Evolutionary conservation across 1,140 invertebrate genomes (phyloP).

Genomic region (Drosophila ercepeae): DNA sequence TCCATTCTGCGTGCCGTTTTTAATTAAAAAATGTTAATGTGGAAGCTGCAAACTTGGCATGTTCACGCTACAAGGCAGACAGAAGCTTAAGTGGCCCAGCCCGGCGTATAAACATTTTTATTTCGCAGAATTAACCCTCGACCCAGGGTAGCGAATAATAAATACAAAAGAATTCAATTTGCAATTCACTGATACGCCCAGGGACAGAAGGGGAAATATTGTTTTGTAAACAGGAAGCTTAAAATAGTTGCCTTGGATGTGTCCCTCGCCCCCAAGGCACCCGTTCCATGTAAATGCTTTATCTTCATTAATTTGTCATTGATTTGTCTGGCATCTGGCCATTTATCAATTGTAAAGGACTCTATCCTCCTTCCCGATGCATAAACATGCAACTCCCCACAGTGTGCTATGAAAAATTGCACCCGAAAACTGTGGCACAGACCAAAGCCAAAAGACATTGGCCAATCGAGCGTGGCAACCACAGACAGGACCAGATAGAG

Average conservation of each 20-base stretch:
- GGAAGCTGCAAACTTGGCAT: conserved; percentile 19
- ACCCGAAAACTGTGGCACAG: conserved; percentile 45
- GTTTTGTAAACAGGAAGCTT: no score
- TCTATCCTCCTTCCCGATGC: neutral
- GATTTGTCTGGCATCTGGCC: conserved; percentile 17
- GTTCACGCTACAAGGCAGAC: no score
- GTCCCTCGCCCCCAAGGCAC: neutral
- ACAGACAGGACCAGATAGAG: conserved; percentile 27
- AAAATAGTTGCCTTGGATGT: no score
- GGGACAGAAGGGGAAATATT: no score
- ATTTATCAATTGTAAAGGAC: conserved; percentile 35
- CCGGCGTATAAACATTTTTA: conserved; percentile 6
- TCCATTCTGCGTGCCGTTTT: conserved; percentile 42
- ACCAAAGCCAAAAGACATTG: conserved; percentile 15
- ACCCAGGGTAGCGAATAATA: neutral
- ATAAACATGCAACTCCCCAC: conserved; percentile 28
- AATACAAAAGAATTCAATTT: neutral
- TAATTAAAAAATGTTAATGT: conserved; percentile 79
- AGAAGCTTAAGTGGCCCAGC: conserved; percentile 35
- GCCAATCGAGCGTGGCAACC: conserved; percentile 63
- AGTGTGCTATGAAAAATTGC: conserved; percentile 72
- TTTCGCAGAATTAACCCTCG: conserved; percentile 5
- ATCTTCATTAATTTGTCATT: conserved; percentile 28
- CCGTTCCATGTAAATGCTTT: neutral
- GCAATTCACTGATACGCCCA: neutral